Evolutionary conservation across 2,113 vertebrate species (phyloP).

Genomic region (Oriolus oriolus): DNA sequence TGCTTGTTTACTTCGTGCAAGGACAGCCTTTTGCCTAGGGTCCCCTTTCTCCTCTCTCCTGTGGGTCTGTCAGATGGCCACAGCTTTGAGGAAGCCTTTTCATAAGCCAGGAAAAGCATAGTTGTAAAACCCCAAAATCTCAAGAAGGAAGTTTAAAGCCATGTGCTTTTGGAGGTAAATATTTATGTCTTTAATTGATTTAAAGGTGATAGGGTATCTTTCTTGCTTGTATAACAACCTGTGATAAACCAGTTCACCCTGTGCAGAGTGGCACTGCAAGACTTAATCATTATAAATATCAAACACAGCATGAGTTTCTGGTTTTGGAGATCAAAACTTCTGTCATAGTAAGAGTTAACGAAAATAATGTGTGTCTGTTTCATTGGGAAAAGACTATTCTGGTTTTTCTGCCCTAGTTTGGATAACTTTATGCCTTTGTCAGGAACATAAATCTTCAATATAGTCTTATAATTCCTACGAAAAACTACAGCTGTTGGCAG

Average conservation of each 20-base stretch:
- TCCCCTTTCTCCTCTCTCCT: not conserved
- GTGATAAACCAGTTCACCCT: not conserved
- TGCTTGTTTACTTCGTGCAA: not conserved
- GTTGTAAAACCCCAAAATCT: not conserved
- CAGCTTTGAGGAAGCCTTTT: not conserved
- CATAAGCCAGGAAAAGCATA: not conserved
- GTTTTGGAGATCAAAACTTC: not conserved
- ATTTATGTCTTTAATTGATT: not conserved
- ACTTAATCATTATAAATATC: not conserved
- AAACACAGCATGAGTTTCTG: not conserved
- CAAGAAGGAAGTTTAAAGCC: not conserved
- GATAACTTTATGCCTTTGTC: constrained; percentile 43
- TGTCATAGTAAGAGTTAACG: not conserved
- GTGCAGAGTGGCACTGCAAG: not conserved
- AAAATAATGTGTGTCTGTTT: not conserved
- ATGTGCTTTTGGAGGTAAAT: not conserved
- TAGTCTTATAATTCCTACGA: constrained; percentile 64
- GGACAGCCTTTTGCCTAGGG: not conserved
- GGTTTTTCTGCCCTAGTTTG: constrained; percentile 12
- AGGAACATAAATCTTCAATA: constrained; percentile 57
- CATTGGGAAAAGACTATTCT: not conserved
- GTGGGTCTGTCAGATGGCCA: not conserved
- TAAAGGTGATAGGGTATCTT: not conserved
- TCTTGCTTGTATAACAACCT: not conserved
- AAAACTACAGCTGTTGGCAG: constrained; percentile 72